Evolutionary conservation across 2,113 vertebrate species (phyloP).

Genomic region (Chinchilla lanigera): DNA sequence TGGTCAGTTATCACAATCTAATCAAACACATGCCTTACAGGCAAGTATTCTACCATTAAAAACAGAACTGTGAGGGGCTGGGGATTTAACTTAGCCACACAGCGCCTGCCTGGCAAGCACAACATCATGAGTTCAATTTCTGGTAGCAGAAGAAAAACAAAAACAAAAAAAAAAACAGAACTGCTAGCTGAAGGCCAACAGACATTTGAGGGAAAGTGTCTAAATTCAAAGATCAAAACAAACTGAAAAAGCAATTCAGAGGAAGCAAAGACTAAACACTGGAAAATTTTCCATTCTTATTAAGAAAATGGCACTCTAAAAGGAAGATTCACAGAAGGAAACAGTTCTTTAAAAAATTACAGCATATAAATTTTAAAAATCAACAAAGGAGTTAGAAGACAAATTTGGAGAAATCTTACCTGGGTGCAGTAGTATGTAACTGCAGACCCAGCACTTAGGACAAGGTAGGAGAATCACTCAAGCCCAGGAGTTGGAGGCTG

Average conservation of each 20-base stretch:
- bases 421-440: background rate
- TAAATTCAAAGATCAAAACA: conserved; percentile 23
- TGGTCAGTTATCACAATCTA: background rate
- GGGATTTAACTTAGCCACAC: too few relatives aligned
- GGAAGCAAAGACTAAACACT: conserved; percentile 13
- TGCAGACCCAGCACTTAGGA: background rate
- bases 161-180: too few relatives aligned
- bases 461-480: background rate
- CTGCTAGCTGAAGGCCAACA: background rate
- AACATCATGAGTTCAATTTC: too few relatives aligned
- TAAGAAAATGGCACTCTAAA: background rate
- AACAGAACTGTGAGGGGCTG: too few relatives aligned
- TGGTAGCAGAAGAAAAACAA: too few relatives aligned
- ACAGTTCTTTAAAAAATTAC: background rate
- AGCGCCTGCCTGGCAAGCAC: too few relatives aligned
- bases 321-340: conserved; percentile 7
- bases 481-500: background rate
- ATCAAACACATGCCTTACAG: background rate
- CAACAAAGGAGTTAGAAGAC: background rate
- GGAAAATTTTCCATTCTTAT: background rate
- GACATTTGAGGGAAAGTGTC: background rate
- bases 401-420: background rate
- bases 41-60: background rate
- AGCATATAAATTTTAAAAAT: background rate
- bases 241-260: background rate